These are phyloP conservation scores for Cladopsammia gracilis DNA, from an alignment of 64 coral and sea anemone genomes.

Conservation along the genomic window DNA sequence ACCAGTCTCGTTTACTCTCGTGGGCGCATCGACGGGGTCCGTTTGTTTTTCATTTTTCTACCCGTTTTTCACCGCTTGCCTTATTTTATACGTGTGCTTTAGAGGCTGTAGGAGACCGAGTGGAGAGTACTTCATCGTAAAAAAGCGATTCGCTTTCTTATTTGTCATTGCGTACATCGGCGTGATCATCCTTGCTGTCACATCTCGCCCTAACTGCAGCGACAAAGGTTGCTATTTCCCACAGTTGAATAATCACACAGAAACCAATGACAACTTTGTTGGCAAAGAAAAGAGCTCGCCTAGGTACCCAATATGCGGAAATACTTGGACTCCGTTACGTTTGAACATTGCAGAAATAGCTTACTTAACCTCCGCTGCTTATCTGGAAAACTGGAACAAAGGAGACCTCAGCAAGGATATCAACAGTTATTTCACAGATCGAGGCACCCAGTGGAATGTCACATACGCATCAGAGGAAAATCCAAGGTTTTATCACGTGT, in stretches of 20 bases:
- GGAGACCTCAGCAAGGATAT: background rate
- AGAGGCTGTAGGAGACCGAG: constrained; percentile 56
- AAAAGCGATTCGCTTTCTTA: constrained; percentile 62
- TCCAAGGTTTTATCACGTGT: constrained; percentile 72
- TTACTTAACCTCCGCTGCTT: constrained; percentile 55
- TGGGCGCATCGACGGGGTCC: constrained; percentile 20
- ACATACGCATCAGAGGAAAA: constrained; percentile 1
- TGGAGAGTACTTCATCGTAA: constrained; percentile 62
- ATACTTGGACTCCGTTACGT: constrained; percentile 47
- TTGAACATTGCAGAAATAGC: constrained; percentile 73
- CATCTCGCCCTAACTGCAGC: background rate
- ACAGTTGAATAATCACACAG: background rate
- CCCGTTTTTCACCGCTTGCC: constrained; percentile 51
- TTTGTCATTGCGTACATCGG: constrained; percentile 31
- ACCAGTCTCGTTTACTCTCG: constrained; percentile 54
- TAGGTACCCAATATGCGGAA: constrained; percentile 73
- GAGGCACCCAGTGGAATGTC: constrained; percentile 45
- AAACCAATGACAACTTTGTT: no score
- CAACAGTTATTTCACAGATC: constrained; percentile 56
- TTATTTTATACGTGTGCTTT: constrained; percentile 48
- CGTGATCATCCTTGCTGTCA: background rate
- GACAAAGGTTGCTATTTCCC: constrained; percentile 10
- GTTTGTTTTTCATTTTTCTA: constrained; percentile 76
- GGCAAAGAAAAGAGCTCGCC: background rate
- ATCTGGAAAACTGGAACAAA: constrained; percentile 41